These are phyloP conservation scores for Noctua janthe DNA, from an alignment of 2,888 invertebrate genomes.

Conservation along the genomic window DNA sequence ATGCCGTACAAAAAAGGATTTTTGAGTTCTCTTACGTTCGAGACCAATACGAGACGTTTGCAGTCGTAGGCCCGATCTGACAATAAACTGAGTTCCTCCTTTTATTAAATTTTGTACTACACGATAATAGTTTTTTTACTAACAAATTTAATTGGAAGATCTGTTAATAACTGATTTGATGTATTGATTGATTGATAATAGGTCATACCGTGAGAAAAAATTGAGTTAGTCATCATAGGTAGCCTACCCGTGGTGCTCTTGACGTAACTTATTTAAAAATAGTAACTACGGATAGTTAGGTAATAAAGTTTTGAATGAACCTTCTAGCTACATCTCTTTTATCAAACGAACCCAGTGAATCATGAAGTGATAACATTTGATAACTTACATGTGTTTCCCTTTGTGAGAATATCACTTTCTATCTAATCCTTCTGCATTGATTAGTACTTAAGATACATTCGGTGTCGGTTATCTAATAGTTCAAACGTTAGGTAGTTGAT, in stretches of 20 bases:
- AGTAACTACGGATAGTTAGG: neutral
- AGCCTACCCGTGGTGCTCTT: neutral
- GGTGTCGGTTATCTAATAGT: conserved; percentile 28
- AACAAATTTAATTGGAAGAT: no score
- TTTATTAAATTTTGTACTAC: neutral
- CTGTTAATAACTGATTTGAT: no score
- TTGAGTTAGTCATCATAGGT: neutral
- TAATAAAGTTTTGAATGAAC: neutral
- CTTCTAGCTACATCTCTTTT: conserved; percentile 11
- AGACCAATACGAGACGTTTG: neutral
- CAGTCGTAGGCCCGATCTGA: neutral
- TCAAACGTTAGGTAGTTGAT: conserved; percentile 2
- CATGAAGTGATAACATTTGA: conserved; percentile 34
- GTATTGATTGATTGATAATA: neutral
- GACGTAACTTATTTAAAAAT: neutral
- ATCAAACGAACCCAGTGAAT: conserved; percentile 3
- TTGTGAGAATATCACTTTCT: conserved; percentile 17
- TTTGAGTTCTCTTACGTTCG: neutral
- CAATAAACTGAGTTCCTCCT: no score
- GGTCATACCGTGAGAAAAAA: neutral
- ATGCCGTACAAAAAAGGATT: neutral
- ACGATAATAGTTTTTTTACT: neutral
- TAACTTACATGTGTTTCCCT: conserved; percentile 18
- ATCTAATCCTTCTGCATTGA: conserved; percentile 15
- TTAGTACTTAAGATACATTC: neutral